phyloP scores from a whole-genome alignment of 2,888 invertebrate species.

The Neria commutata region DNA sequence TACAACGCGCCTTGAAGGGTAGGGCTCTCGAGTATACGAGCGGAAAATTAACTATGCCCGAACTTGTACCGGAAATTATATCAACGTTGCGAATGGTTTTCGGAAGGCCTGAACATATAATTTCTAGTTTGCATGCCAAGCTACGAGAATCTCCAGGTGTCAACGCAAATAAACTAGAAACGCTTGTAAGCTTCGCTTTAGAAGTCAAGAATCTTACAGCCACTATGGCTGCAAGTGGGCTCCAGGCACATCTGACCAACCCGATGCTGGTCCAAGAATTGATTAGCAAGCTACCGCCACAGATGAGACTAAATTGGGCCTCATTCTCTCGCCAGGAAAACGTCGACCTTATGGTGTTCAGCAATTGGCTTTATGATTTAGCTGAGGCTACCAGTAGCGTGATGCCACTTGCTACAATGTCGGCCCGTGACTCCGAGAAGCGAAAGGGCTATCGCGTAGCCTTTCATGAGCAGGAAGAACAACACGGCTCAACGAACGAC shows the following conservation, averaged over 20 bases:
- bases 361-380: conserved; percentile 23
- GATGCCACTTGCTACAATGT: not conserved
- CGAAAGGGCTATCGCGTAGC: conserved; percentile 6
- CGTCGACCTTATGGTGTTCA: conserved; percentile 13
- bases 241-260: conserved; percentile 22
- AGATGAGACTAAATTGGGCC: conserved; percentile 28
- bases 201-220: conserved; percentile 24
- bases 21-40: conserved; percentile 23
- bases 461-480: conserved; percentile 1
- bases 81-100: conserved; percentile 26
- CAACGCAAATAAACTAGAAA: conserved; percentile 19
- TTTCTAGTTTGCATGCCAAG: conserved; percentile 18
- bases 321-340: conserved; percentile 1
- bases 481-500: not conserved
- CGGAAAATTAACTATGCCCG: conserved; percentile 19
- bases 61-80: conserved; percentile 24
- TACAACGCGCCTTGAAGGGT: conserved; percentile 15
- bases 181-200: conserved; percentile 20
- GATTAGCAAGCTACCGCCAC: conserved; percentile 24
- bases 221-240: conserved; percentile 25
- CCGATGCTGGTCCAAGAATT: conserved; percentile 26
- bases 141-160: conserved; percentile 16
- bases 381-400: conserved; percentile 24
- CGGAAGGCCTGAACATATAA: conserved; percentile 23
- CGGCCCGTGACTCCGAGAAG: not conserved